These are phyloP conservation scores for Teleopsis dalmanni DNA, from an alignment of 1,140 invertebrate genomes.

Conservation along the genomic window DNA sequence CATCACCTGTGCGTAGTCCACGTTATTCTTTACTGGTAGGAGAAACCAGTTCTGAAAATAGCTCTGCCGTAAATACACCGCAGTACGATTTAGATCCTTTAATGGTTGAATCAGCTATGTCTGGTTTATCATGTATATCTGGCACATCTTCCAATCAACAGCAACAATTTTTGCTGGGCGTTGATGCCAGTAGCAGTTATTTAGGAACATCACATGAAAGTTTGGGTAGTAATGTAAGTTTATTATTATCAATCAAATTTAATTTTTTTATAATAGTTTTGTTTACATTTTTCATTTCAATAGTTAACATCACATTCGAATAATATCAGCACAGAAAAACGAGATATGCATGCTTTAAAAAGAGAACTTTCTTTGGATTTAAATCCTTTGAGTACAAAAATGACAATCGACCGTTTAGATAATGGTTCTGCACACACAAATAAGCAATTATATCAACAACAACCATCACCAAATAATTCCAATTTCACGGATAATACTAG, in stretches of 20 bases:
- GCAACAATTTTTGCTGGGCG: slow-evolving; percentile 27
- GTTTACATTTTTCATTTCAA: not conserved
- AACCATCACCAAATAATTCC: slow-evolving; percentile 41
- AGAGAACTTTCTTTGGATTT: slow-evolving; percentile 38
- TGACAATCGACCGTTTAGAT: slow-evolving; percentile 17
- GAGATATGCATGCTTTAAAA: slow-evolving; percentile 40
- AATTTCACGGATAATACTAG: slow-evolving; percentile 44
- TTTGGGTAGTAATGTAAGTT: slow-evolving; percentile 32
- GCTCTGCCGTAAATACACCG: slow-evolving; percentile 39
- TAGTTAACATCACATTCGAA: slow-evolving; percentile 25
- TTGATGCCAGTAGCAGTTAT: slow-evolving; percentile 25
- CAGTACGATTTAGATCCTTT: slow-evolving; percentile 41
- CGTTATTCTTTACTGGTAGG: slow-evolving; percentile 35
- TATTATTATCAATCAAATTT: not conserved
- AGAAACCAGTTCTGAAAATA: slow-evolving; percentile 37
- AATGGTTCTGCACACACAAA: slow-evolving; percentile 18
- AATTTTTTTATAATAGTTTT: not conserved
- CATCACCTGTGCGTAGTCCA: slow-evolving; percentile 36
- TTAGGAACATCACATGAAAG: slow-evolving; percentile 36
- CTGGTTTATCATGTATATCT: slow-evolving; percentile 31
- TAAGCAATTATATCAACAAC: slow-evolving; percentile 16
- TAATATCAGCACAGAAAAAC: slow-evolving; percentile 22
- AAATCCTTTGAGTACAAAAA: slow-evolving; percentile 18
- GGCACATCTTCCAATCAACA: slow-evolving; percentile 24
- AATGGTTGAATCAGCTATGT: slow-evolving; percentile 35